Evolutionary conservation across 2,888 invertebrate genomes (phyloP).

Genomic region (Melanargia galathea): DNA sequence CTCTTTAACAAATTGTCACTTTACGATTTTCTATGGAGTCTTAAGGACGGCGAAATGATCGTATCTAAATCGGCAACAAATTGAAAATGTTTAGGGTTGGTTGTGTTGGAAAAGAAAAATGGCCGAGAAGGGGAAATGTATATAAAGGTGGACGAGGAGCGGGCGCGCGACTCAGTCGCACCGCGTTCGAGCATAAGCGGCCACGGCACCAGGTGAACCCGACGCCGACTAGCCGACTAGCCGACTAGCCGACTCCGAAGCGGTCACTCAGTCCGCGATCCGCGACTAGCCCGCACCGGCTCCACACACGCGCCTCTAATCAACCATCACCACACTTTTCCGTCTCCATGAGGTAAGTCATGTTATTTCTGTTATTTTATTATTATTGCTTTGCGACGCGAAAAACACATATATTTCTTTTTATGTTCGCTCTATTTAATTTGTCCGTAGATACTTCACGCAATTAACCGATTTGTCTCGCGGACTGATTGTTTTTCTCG

Average conservation of each 20-base stretch:
- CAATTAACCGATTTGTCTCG: constrained; percentile 9
- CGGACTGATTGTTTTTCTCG: constrained; percentile 8
- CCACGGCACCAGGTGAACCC: constrained; percentile 43
- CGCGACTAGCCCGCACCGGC: constrained; percentile 22
- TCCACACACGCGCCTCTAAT: constrained; percentile 5
- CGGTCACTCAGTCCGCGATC: constrained; percentile 29
- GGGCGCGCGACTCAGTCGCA: constrained; percentile 71
- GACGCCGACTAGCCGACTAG: constrained; percentile 16
- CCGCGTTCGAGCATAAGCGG: constrained; percentile 52
- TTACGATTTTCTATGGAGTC: no score
- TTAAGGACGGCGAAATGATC: no score
- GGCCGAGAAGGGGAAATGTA: constrained; percentile 67
- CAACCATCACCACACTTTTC: constrained; percentile 21
- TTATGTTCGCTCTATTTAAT: constrained; percentile 17
- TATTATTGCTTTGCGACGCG: constrained; percentile 36
- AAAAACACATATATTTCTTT: constrained; percentile 21
- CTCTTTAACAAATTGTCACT: no score
- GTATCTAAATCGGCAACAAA: constrained; percentile 15
- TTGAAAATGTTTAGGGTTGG: constrained; percentile 45
- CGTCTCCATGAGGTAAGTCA: constrained; percentile 40
- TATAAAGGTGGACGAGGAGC: constrained; percentile 71
- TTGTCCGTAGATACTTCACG: constrained; percentile 24
- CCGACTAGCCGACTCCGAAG: constrained; percentile 16
- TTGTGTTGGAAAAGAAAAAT: constrained; percentile 52
- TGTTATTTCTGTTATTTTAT: constrained; percentile 24